Base-by-base conservation (phyloP, 2,797 vertebrate genomes). In the Okamejei kenojei region DNA sequence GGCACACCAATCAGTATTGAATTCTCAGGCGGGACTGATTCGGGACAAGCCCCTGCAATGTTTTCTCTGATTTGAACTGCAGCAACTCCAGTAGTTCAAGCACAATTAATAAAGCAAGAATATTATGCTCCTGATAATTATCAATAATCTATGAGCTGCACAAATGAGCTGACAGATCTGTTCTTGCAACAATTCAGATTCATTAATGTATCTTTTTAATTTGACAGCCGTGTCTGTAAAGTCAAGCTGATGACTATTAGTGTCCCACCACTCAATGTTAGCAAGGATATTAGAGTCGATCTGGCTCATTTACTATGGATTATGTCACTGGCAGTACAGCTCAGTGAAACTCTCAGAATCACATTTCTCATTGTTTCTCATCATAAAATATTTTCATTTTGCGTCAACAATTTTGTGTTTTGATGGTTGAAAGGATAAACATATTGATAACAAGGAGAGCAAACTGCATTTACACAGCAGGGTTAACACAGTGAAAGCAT, bases 191-290 rank as follows among this genome's bases (percentile, higher is more conserved):
- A 74, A 35, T 92, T n/a, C 35, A 19, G 54, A 54, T 76, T 29
- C 32, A 76, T 92, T 92, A 88, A 88, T 88, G 65, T 35, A 92
- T 54, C 11, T 17, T 92, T 29, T 74, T 92, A 71, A 92, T 92
- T 54, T 73, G 90, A 92, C 71, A 92, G 68, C 10, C 10, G 15
- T 92, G 35, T 26, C 63, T 35, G n/a, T 8, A 9, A 68, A 88
- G 23, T 92, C 68, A 54, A 23, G 45, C 26, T 45, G 35, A 71
- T 45, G 68, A 92, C 90, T 54, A 74, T 68, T 76, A 74, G 71
- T 73, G 65, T 76, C 71, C 38, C 2, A 76, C 90, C 45, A 54
- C 54, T 92, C 7, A 21, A 76, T n/a, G 35, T 76, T 92, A 45
- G 15, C 71, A 45, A 11, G 8, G 21, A 92, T 38, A 76, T 76